Evolutionary conservation across 2,797 vertebrate genomes (phyloP).

Genomic region (Chrysocyon brachyurus): DNA sequence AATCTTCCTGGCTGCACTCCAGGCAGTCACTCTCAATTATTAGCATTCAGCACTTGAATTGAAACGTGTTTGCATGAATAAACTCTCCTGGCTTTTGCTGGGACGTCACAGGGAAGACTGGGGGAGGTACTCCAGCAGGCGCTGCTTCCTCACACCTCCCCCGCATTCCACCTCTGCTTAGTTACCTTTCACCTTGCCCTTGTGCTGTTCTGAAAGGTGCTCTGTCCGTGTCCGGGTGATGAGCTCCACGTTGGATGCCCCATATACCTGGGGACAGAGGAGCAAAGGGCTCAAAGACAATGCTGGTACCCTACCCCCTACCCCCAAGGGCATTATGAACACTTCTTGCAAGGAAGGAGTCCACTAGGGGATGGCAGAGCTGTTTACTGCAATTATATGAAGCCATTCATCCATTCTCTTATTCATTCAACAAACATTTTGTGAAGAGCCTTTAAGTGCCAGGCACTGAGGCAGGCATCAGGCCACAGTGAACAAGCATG

Average conservation of each 20-base stretch:
- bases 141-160: neutral
- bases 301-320: neutral
- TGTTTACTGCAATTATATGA: neutral
- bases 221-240: constrained; percentile 98
- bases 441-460: neutral
- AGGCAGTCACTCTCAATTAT: neutral
- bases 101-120: neutral
- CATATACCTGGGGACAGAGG: constrained; percentile 92
- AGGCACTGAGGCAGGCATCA: neutral
- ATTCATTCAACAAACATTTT: constrained; percentile 46
- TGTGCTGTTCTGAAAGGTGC: constrained; percentile 97
- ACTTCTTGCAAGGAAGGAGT: neutral
- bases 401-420: constrained; percentile 34
- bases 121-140: neutral
- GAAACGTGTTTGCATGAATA: neutral
- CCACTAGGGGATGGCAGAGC: neutral
- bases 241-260: constrained; percentile 98
- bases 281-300: neutral
- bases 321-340: neutral
- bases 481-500: neutral
- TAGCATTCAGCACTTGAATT: neutral
- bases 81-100: neutral
- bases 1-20: neutral
- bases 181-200: constrained; percentile 96
- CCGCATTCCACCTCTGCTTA: neutral